phyloP scores from a whole-genome alignment of 1,140 invertebrate species.

The Amphibalanus amphitrite region DNA sequence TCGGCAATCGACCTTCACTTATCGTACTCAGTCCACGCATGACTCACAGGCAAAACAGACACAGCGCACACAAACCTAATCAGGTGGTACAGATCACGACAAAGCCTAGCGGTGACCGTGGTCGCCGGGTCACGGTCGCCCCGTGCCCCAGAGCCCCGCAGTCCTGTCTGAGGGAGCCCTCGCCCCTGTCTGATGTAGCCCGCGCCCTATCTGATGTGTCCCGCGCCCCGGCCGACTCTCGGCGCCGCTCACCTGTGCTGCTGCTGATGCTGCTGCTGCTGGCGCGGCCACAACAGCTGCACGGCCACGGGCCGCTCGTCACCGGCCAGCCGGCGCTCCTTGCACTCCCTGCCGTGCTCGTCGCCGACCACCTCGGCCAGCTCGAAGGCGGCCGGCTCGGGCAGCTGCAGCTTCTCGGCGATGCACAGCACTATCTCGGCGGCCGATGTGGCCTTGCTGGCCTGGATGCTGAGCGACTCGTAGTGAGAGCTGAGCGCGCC shows the following conservation, averaged over 20 bases:
- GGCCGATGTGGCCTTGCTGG: slow-evolving; percentile 74
- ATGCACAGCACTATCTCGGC: slow-evolving; percentile 78
- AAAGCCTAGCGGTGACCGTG: too few relatives aligned
- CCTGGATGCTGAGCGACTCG: slow-evolving; percentile 78
- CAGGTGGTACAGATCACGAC: too few relatives aligned
- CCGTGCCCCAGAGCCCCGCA: too few relatives aligned
- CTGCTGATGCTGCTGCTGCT: slow-evolving; percentile 17
- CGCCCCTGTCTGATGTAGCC: too few relatives aligned
- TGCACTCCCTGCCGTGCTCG: slow-evolving; percentile 67
- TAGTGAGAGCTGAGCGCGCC: slow-evolving; percentile 71
- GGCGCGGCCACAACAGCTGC: slow-evolving; percentile 80
- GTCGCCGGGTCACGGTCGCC: too few relatives aligned
- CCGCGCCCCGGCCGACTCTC: too few relatives aligned
- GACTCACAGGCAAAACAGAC: too few relatives aligned
- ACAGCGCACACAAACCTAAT: too few relatives aligned
- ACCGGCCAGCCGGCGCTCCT: slow-evolving; percentile 68
- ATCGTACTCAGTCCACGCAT: too few relatives aligned
- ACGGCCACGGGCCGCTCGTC: slow-evolving; percentile 77
- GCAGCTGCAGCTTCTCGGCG: slow-evolving; percentile 51
- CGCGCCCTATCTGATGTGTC: too few relatives aligned
- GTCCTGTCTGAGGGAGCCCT: too few relatives aligned
- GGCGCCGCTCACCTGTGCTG: slow-evolving; percentile 19
- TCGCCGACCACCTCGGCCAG: slow-evolving; percentile 75
- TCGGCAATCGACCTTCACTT: too few relatives aligned
- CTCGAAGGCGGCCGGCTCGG: slow-evolving; percentile 54